Evolutionary conservation across 2,797 vertebrate species (phyloP).

Genomic region (Okamejei kenojei): DNA sequence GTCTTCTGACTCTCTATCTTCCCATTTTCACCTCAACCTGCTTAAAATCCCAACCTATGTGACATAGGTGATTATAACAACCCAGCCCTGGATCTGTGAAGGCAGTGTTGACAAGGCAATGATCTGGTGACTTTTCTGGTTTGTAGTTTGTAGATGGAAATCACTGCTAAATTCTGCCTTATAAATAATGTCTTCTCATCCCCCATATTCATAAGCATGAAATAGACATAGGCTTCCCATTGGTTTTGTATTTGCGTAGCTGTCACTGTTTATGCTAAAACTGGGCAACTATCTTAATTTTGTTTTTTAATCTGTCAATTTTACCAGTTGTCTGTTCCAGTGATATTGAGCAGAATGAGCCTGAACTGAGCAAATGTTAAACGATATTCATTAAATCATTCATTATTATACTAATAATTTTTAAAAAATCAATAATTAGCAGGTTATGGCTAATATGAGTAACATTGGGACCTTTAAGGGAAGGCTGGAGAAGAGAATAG

Average conservation of each 20-base stretch:
- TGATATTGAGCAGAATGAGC: not conserved
- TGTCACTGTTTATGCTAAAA: not conserved
- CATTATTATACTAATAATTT: not conserved
- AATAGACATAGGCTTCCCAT: not conserved
- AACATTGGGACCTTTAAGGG: too few relatives aligned
- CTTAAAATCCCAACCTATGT: not conserved
- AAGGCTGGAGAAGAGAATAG: too few relatives aligned
- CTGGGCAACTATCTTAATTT: not conserved
- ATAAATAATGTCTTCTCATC: not conserved
- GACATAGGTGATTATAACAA: not conserved
- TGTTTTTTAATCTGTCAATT: not conserved
- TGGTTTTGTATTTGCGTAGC: not conserved
- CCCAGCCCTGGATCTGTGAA: not conserved
- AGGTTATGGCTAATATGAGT: too few relatives aligned
- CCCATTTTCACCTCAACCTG: not conserved
- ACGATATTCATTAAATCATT: not conserved
- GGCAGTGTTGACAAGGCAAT: too few relatives aligned
- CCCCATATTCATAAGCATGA: not conserved
- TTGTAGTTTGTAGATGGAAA: not conserved
- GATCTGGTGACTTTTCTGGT: not conserved
- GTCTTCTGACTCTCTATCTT: too few relatives aligned
- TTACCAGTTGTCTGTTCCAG: not conserved
- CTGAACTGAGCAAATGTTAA: not conserved
- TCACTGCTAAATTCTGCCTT: not conserved
- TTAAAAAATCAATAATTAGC: not conserved